Evolutionary conservation across 2,797 vertebrate species (phyloP).

Genomic region (Monodelphis domestica): DNA sequence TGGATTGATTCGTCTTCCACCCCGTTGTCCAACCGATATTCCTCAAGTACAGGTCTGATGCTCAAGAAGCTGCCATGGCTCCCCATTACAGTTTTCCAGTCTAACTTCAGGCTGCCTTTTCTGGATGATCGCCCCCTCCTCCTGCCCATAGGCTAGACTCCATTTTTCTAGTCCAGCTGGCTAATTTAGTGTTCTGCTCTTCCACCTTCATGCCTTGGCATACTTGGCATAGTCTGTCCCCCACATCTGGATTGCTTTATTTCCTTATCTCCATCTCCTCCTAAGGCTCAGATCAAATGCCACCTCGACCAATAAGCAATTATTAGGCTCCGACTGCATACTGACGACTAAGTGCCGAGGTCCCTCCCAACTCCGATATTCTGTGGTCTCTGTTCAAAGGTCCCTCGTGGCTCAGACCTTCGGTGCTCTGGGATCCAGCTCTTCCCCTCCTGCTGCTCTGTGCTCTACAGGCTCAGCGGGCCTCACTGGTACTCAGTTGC

Average conservation of each 20-base stretch:
- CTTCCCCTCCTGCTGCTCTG: neutral
- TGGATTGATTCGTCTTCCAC: neutral
- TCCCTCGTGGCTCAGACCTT: neutral
- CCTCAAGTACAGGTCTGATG: too few species aligned
- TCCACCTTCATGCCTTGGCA: too few species aligned
- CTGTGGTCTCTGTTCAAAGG: neutral
- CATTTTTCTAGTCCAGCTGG: neutral
- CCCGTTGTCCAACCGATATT: neutral
- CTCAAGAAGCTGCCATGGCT: neutral
- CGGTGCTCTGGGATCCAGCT: neutral
- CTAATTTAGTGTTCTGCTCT: neutral
- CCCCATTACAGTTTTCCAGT: neutral
- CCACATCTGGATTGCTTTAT: neutral
- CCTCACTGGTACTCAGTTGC: neutral
- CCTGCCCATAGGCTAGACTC: neutral
- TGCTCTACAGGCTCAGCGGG: neutral
- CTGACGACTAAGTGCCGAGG: neutral
- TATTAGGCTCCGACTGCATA: neutral
- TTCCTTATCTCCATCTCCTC: neutral
- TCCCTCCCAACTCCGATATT: neutral
- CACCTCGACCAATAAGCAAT: neutral
- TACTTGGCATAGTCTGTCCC: neutral
- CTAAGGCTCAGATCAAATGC: neutral
- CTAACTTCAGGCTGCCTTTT: neutral
- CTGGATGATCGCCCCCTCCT: neutral